phyloP scores from a whole-genome alignment of 2,888 invertebrate species.

The Ophion slaviceki region DNA sequence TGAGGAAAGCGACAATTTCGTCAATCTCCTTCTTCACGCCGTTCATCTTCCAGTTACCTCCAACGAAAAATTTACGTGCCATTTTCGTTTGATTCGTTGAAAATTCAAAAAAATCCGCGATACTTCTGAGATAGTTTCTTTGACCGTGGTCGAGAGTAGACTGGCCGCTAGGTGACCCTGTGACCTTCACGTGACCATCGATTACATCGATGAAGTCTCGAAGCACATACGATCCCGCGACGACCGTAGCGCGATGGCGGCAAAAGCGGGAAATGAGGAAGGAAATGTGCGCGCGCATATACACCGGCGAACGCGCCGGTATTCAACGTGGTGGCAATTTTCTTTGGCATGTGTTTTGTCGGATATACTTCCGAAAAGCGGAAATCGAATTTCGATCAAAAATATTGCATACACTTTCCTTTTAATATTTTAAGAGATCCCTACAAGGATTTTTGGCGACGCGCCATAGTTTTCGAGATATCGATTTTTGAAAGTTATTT shows the following conservation, averaged over 20 bases:
- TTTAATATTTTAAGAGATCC: too few relatives aligned
- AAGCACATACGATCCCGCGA: background rate
- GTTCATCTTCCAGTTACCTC: conserved; percentile 99
- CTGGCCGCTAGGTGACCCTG: conserved; percentile 63
- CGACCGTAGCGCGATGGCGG: conserved; percentile 14
- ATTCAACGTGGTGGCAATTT: background rate
- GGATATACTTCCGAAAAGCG: too few relatives aligned
- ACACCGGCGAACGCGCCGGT: background rate
- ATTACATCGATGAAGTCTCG: conserved; percentile 11
- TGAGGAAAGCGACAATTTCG: conserved; percentile 91
- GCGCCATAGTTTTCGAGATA: too few relatives aligned
- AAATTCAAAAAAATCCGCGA: conserved; percentile 1
- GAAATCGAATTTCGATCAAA: too few relatives aligned
- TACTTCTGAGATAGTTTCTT: background rate
- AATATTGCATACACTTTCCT: too few relatives aligned
- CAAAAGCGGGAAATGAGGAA: background rate
- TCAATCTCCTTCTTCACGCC: conserved; percentile 93
- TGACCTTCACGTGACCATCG: conserved; percentile 61
- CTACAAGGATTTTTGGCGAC: too few relatives aligned
- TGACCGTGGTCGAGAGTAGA: conserved; percentile 43
- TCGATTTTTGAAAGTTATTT: too few relatives aligned
- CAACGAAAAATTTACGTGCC: conserved; percentile 97
- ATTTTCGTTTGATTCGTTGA: conserved; percentile 80
- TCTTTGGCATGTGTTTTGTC: background rate
- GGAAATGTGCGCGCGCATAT: conserved; percentile 45